Base-by-base conservation (phyloP, 2,888 invertebrate genomes). In the Uropetala carovei region DNA sequence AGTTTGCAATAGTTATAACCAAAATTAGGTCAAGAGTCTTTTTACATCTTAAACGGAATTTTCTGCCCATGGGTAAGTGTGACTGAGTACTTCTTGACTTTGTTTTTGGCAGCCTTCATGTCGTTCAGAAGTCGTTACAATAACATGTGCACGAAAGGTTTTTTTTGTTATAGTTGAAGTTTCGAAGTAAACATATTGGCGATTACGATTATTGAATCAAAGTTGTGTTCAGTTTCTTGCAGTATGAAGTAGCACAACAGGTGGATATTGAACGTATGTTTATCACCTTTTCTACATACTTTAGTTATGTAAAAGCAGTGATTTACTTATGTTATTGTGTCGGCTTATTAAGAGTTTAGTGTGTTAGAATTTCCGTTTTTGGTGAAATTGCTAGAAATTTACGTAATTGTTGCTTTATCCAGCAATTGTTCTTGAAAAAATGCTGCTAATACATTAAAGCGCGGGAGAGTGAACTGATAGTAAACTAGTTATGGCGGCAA, bases 31-130 rank as follows among this genome's bases (percentile, higher is more conserved):
- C 89, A 89, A 43, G 59, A 60, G 59, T 86, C 30, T 58, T 60
- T 75, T 60, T 59, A 8, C n/a, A 18, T 18, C 18, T 27, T 89
- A 43, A 43, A 64, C 13, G 64, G 64, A 89, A 89, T 64, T 89
- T 30, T 89, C 64, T 64, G 89, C 89, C 64, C 64, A 89, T 89
- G 89, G 89, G 89, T 89, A 89, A 89, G 89, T 64, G 43, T n/a
- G 16, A 10, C 0, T 43, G 64, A 43, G 16, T 8, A 43, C 56
- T 64, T 14, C 10, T 5, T 10, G 3, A n/a, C 43, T 27, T 27
- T 27, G 7, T 9, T 11, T 43, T 7, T 16, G 10, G n/a, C 10
- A 14, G 60, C n/a, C n/a, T 14, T 56, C 11, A 64, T 64, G 30
- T 89, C 27, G 22, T n/a, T 5, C n/a, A 11, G 30, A 9, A 13